Conservation (phyloP, 64 coral and sea anemone species). For the Cladopsammia gracilis region DNA sequence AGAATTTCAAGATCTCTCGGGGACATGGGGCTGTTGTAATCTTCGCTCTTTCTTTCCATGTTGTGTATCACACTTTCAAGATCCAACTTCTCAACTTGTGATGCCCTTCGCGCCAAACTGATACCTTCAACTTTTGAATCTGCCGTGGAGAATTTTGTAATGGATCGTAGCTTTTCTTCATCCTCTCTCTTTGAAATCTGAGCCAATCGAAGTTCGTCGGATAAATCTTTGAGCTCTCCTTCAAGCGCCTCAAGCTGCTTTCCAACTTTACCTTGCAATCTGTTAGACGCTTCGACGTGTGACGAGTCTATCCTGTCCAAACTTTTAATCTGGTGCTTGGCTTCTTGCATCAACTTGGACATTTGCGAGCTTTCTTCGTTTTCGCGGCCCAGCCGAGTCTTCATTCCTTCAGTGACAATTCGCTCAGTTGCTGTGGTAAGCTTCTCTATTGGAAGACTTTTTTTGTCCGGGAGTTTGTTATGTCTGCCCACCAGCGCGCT, state of each 20-base stretch:
- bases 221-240: conserved; percentile 39
- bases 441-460: conserved; percentile 6
- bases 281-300: neutral
- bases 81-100: conserved; percentile 38
- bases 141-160: conserved; percentile 27
- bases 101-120: conserved; percentile 29
- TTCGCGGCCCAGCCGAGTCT: neutral
- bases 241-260: neutral
- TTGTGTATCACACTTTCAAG: conserved; percentile 45
- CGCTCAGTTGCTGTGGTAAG: conserved; percentile 1
- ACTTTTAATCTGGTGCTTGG: conserved; percentile 49
- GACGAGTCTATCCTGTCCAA: conserved; percentile 40
- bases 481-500: neutral
- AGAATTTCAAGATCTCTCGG: conserved; percentile 49
- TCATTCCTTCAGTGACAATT: conserved; percentile 48
- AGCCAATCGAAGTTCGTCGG: conserved; percentile 18
- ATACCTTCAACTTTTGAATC: conserved; percentile 10
- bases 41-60: conserved; percentile 42
- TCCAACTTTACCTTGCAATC: conserved; percentile 27
- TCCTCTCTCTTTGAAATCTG: conserved; percentile 53
- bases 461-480: neutral
- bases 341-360: conserved; percentile 60
- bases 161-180: conserved; percentile 12
- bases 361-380: neutral
- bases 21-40: neutral